Evolutionary conservation across 2,113 vertebrate species (phyloP).

Genomic region (Rynchops niger): DNA sequence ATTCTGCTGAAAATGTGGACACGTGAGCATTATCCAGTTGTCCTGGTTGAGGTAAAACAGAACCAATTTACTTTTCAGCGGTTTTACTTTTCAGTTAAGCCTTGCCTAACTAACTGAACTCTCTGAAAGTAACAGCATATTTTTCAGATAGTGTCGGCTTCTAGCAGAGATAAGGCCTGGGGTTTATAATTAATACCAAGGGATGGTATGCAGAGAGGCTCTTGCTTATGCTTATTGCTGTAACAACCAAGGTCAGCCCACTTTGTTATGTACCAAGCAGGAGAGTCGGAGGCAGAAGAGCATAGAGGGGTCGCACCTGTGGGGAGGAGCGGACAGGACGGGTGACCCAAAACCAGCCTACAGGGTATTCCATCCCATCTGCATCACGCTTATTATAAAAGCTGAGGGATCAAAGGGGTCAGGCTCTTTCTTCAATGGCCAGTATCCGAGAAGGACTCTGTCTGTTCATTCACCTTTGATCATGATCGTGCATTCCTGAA

Average conservation of each 20-base stretch:
- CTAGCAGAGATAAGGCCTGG: not conserved
- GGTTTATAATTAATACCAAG: not conserved
- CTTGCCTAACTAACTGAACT: not conserved
- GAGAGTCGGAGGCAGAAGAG: not conserved
- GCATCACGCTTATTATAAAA: not conserved
- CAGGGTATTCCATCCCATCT: not conserved
- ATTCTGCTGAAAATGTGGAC: not conserved
- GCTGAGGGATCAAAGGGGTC: not conserved
- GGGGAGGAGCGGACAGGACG: not conserved
- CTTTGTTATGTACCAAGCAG: not conserved
- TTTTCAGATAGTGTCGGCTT: not conserved
- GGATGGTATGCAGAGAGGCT: not conserved
- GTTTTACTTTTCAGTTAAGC: not conserved
- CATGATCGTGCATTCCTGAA: not conserved
- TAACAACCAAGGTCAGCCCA: not conserved
- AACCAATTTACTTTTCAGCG: not conserved
- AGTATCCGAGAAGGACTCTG: no score
- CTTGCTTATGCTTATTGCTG: not conserved
- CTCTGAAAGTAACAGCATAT: not conserved
- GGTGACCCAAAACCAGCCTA: not conserved
- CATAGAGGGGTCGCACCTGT: not conserved
- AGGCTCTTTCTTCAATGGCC: not conserved
- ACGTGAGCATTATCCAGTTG: rapidly evolving
- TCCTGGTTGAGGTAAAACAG: not conserved
- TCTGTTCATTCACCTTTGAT: not conserved